Evolutionary conservation across 2,797 vertebrate genomes (phyloP), one percentile per base, ranked within the genome.

Genomic region (Acrossocheilus fasciatus): DNA sequence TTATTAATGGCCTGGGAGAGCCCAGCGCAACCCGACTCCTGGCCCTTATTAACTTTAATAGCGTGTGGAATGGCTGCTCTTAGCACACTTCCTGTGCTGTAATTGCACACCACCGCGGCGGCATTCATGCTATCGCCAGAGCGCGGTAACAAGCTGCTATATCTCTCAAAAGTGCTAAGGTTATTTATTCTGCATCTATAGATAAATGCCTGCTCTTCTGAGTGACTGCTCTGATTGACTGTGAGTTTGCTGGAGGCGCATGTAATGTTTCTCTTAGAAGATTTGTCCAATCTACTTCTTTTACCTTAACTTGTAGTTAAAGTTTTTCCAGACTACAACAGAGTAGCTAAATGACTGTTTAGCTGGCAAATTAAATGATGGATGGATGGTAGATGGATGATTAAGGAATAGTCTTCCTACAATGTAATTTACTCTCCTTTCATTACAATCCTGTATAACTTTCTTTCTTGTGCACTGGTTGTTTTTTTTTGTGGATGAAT

Each of bases 1-100:
- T 80, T 76, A 81, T 86, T 81, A 54, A 75, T 83, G 84, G 30
- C 62, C 69, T 36, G 57, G 75, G 68, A 86, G 81, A 88, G 80
- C 84, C 76, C 68, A 80, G 66, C 1, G 59, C 4, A 87, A 88
- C 81, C 41, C 18, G 57, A 85, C 59, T 69, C 81, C 86, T 34
- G 75, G 26, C 6, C 34, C 74, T 82, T 77, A 85, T 86, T 87
- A 87, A 43, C 68, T 77, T 69, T 82, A 75, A 82, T 84, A 54
- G 79, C 34, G 57, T 69, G 79, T 79, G 50, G 39, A 82, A 83
- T 70, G 54, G 36, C 69, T 34, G 39, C 54, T 79, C 69, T 23
- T 72, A 85, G 12, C 77, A 47, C 54, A 72, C 79, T 83, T 89
- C 83, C 86, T 79, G 73, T 30, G 11, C 66, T 72, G 86, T 85